These are phyloP conservation scores for Aplysia californica DNA, from an alignment of 1,140 invertebrate species.

Conservation along the genomic window DNA sequence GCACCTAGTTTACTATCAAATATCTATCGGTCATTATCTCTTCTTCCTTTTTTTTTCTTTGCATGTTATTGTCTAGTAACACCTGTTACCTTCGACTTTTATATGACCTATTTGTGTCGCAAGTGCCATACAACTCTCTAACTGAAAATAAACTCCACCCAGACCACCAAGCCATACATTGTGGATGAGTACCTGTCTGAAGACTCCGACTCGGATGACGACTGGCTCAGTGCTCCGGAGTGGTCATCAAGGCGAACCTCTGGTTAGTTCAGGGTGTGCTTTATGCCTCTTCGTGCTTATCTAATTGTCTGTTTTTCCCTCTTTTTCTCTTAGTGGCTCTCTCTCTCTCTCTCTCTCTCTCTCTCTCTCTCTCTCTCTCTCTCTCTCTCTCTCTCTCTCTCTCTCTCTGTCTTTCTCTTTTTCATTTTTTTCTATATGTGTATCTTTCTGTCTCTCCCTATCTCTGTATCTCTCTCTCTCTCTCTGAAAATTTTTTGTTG, in stretches of 20 bases:
- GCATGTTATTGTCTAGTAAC: too few species aligned
- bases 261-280: not conserved
- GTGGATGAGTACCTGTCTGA: not conserved
- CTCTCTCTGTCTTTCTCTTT: not conserved
- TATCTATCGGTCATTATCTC: too few species aligned
- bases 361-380: not conserved
- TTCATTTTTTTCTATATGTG: not conserved
- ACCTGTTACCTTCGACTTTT: too few species aligned
- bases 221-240: too few species aligned
- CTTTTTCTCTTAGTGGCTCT: not conserved
- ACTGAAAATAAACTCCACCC: not conserved
- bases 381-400: not conserved
- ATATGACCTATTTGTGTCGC: too few species aligned
- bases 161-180: not conserved
- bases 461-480: constrained; percentile 6
- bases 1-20: too few species aligned
- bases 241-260: not conserved
- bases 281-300: not conserved
- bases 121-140: too few species aligned
- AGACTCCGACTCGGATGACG: not conserved
- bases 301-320: not conserved
- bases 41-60: too few species aligned
- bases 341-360: not conserved
- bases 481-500: not conserved
- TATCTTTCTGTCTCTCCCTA: not conserved